Evolutionary conservation across 2,888 invertebrate species (phyloP), one percentile per base, ranked within the genome.

Genomic region (Dasypogon diadema): DNA sequence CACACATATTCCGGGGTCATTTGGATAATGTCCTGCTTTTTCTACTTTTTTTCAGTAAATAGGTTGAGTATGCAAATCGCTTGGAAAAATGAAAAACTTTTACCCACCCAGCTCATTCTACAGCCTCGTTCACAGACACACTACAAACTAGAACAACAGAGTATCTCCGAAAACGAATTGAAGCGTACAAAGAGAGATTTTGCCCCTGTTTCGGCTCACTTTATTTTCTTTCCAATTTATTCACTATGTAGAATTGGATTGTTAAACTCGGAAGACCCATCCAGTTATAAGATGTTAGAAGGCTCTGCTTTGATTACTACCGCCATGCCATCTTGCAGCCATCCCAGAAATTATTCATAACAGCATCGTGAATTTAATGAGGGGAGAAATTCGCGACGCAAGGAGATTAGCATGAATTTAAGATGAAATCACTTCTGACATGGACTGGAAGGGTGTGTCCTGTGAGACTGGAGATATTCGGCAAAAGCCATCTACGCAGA

Each of bases 31-130:
- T 75, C 63, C 54, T 51, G 74, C 30, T 58, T 51, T 74, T 26
- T 60, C 30, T 60, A 46, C 48, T 60, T 58, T 48, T 58, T 55
- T 56, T 34, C 24, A 65, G 75, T 63, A 77, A 77, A 76, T 77
- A 76, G 76, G 77, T 77, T 76, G 74, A 76, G 73, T 77, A 77
- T 77, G 77, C 75, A 77, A 77, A 77, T 77, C 76, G 75, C 55
- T 76, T 63, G 76, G 75, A 77, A 76, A 76, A 76, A 77, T 77
- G 75, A 75, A 76, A 77, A 75, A 58, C 63, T 77, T 75, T 68
- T 63, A 30, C 54, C 14, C n/a, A 6, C 24, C 34, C 34, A 46
- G 18, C 8, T 26, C 34, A 12, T 42, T 12, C 6, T n/a, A 42
- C 12, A 14, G 6, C 12, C 65, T 22, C 24, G 6, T 55, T 22